phyloP scores from a whole-genome alignment of 1,140 invertebrate species.

The Acromyrmex echinatior region DNA sequence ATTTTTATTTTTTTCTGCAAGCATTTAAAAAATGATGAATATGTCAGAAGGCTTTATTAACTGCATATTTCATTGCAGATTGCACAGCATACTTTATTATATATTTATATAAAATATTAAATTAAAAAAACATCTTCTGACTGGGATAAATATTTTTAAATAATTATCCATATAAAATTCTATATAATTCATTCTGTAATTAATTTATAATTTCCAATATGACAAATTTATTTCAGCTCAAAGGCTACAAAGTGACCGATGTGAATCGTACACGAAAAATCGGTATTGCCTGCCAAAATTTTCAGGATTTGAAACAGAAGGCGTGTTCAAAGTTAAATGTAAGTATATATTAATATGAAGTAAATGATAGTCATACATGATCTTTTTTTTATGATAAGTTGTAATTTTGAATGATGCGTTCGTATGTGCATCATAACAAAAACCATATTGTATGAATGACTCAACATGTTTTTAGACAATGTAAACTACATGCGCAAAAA shows the following conservation, averaged over 20 bases:
- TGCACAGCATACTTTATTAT: background rate
- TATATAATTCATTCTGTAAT: background rate
- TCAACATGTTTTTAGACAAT: conserved; percentile 33
- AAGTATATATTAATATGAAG: conserved; percentile 79
- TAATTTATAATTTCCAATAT: background rate
- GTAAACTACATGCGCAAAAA: conserved; percentile 8
- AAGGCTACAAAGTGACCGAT: conserved; percentile 91
- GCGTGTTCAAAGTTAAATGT: conserved; percentile 90
- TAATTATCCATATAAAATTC: background rate
- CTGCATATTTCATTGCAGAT: background rate
- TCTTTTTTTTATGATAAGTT: background rate
- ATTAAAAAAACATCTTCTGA: background rate
- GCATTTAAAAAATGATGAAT: too few species aligned
- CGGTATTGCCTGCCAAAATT: conserved; percentile 89
- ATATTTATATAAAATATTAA: background rate
- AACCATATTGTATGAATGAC: conserved; percentile 32
- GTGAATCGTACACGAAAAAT: conserved; percentile 89
- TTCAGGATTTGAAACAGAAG: conserved; percentile 89
- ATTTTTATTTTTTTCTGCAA: too few species aligned
- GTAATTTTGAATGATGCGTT: background rate
- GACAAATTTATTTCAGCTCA: conserved; percentile 83
- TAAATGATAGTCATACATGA: background rate
- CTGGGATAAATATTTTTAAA: background rate
- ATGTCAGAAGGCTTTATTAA: background rate
- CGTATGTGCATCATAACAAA: background rate